phyloP scores from a whole-genome alignment of 2,888 invertebrate species.

The Habrosyne pyritoides region DNA sequence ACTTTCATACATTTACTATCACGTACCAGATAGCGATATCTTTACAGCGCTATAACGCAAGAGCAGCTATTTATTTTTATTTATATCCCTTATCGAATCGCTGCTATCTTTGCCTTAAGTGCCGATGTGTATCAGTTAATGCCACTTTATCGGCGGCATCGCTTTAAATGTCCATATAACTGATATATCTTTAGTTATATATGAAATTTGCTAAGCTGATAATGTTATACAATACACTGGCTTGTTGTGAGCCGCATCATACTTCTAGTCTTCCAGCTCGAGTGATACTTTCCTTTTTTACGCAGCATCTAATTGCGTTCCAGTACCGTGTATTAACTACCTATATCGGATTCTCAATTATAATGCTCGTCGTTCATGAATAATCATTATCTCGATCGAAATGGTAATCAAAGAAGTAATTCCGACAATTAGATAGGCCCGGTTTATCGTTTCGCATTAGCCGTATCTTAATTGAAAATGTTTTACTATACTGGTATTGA shows the following conservation, averaged over 20 bases:
- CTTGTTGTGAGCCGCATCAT: not conserved
- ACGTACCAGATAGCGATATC: conserved; percentile 62
- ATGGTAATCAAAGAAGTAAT: conserved; percentile 25
- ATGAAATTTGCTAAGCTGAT: conserved; percentile 49
- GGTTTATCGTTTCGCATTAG: conserved; percentile 23
- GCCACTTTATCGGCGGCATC: conserved; percentile 67
- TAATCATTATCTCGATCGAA: conserved; percentile 25
- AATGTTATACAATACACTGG: conserved; percentile 14
- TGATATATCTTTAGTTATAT: conserved; percentile 55
- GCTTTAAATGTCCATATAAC: conserved; percentile 52
- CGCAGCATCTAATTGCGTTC: not conserved
- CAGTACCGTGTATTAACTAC: not conserved
- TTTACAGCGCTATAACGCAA: conserved; percentile 67
- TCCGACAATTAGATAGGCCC: conserved; percentile 20
- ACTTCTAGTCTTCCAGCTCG: not conserved
- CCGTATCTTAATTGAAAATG: conserved; percentile 27
- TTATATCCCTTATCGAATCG: conserved; percentile 68
- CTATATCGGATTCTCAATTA: conserved; percentile 19
- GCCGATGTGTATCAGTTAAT: conserved; percentile 75
- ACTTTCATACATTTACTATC: conserved; percentile 52
- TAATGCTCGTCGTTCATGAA: conserved; percentile 19
- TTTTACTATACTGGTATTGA: conserved; percentile 10
- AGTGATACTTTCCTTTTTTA: not conserved
- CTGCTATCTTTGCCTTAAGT: conserved; percentile 67
- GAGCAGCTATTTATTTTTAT: conserved; percentile 74